A percentile compares a stretch with the other conserved stretches of the same genome.
These are phyloP conservation scores for Callocephalon fimbriatum DNA, from an alignment of 2,113 vertebrate species.

Conservation along the genomic window DNA sequence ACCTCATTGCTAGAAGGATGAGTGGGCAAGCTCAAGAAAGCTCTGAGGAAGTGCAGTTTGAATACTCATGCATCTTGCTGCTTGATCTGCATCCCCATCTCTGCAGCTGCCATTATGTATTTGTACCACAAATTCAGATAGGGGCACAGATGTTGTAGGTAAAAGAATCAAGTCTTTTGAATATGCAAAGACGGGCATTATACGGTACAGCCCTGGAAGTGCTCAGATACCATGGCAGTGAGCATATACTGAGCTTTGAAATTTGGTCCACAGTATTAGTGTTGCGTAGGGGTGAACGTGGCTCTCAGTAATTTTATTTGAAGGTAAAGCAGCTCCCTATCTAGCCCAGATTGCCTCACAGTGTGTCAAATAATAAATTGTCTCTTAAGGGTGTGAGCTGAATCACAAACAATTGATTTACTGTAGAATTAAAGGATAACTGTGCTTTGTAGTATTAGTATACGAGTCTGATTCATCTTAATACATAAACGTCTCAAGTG, in stretches of 20 bases:
- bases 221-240: neutral
- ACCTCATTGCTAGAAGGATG: neutral
- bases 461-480: neutral
- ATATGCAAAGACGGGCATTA: neutral
- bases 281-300: neutral
- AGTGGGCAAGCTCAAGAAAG: neutral
- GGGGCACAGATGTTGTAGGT: neutral
- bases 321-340: neutral
- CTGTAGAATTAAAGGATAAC: conserved; percentile 10
- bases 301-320: neutral
- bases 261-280: neutral
- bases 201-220: neutral
- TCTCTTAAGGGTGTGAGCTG: neutral
- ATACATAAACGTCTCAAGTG: conserved; percentile 23
- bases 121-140: neutral
- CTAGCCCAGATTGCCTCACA: neutral
- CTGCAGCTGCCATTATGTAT: neutral
- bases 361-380: neutral
- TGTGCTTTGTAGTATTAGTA: neutral
- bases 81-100: neutral
- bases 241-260: neutral
- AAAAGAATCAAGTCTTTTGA: neutral
- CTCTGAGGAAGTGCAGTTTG: neutral
- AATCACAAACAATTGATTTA: conserved; percentile 3
- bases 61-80: neutral